These are phyloP conservation scores for Apaloderma vittatum DNA, from an alignment of 2,113 vertebrate species.

Conservation along the genomic window DNA sequence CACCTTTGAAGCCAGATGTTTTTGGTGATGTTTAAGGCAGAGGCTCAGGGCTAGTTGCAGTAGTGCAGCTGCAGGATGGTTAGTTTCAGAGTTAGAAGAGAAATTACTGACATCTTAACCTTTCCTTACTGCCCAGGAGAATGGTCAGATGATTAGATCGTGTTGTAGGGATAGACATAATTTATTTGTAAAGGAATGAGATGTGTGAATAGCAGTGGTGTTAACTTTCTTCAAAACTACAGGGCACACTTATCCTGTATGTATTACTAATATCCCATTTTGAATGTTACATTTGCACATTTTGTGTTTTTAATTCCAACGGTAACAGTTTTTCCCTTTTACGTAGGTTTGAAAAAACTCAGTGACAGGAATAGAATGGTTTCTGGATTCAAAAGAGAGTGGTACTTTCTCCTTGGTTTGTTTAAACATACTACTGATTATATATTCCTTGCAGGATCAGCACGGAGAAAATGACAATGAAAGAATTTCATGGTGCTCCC, in stretches of 20 bases:
- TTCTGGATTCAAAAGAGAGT: background rate
- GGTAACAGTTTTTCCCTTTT: background rate
- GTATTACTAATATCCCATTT: background rate
- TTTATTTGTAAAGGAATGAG: background rate
- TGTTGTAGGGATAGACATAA: background rate
- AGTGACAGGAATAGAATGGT: background rate
- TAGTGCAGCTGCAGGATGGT: background rate
- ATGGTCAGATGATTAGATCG: background rate
- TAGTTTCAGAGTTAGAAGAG: background rate
- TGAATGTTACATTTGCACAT: background rate
- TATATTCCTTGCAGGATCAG: slow-evolving; percentile 31
- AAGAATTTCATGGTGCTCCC: slow-evolving; percentile 13
- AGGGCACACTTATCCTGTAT: background rate
- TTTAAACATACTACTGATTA: slow-evolving; percentile 17
- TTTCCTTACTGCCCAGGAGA: background rate
- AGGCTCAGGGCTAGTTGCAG: background rate
- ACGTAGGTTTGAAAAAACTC: background rate
- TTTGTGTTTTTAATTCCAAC: background rate
- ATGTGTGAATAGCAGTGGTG: background rate
- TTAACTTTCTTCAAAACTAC: background rate
- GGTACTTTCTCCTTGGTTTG: background rate
- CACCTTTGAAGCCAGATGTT: background rate
- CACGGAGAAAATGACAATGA: slow-evolving; percentile 25
- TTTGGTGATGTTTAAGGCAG: background rate
- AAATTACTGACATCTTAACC: background rate